A percentile compares a stretch with the other conserved stretches of the same genome.
Conservation (phyloP, 2,888 invertebrate genomes). For the Plebejus argus region DNA sequence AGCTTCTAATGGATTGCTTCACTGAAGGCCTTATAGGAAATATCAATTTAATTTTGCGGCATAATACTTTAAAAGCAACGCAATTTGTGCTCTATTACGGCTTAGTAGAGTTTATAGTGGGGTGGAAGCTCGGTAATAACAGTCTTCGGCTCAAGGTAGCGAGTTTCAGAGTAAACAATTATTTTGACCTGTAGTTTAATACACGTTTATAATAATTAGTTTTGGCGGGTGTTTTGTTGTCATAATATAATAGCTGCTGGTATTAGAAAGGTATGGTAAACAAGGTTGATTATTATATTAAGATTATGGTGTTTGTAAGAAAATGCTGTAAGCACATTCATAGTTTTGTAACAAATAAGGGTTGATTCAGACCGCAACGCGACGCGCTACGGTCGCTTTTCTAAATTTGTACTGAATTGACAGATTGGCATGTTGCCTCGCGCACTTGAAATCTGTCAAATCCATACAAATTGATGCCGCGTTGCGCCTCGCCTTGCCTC, state of each 20-base stretch:
- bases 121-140: conserved; percentile 6
- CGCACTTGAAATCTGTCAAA: no score
- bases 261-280: not conserved
- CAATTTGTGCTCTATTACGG: not conserved
- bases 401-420: no score
- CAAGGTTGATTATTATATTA: not conserved
- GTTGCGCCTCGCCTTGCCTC: no score
- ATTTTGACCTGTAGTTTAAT: conserved; percentile 8
- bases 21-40: conserved; percentile 5
- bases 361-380: no score
- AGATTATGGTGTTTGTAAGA: no score
- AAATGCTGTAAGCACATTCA: no score
- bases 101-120: not conserved
- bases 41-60: conserved; percentile 34
- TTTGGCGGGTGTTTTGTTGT: not conserved
- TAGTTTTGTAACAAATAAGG: no score
- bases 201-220: conserved; percentile 6
- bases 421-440: no score
- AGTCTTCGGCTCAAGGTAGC: conserved; percentile 16
- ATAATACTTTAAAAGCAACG: not conserved
- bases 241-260: not conserved
- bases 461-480: no score
- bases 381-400: no score
- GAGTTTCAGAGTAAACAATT: conserved; percentile 2
- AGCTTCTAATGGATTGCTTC: conserved; percentile 45